A percentile compares a stretch with the other conserved stretches of the same genome.
phyloP scores from a whole-genome alignment of 2,113 vertebrate species.

The Jacana jacana region DNA sequence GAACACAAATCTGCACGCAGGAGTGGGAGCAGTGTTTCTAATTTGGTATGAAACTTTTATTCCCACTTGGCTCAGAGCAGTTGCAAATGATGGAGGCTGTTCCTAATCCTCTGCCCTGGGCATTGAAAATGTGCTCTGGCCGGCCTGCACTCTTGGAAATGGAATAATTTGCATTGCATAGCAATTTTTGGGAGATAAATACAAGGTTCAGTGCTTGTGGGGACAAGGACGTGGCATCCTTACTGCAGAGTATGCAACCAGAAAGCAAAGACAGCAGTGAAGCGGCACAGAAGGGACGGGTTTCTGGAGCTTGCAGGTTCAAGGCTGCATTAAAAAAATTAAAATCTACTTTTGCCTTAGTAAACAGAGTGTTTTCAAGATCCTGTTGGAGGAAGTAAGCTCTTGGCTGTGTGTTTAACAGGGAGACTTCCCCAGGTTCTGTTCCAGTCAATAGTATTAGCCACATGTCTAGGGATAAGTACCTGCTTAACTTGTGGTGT shows the following conservation, averaged over 20 bases:
- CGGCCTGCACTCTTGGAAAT: background rate
- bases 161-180: constrained; percentile 25
- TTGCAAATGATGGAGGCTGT: background rate
- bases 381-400: background rate
- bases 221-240: constrained; percentile 37
- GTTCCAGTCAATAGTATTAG: background rate
- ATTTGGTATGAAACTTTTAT: constrained; percentile 4
- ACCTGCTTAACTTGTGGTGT: background rate
- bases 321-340: background rate
- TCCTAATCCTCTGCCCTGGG: constrained; percentile 13
- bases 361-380: background rate
- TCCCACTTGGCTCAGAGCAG: background rate
- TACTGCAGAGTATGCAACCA: background rate
- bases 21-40: constrained; percentile 18
- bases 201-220: constrained; percentile 2
- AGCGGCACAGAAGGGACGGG: rapidly evolving
- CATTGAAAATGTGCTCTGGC: background rate
- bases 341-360: background rate
- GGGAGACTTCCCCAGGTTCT: background rate
- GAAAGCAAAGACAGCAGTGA: background rate
- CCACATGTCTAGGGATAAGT: background rate
- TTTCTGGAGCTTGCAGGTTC: background rate
- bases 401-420: background rate
- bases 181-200: constrained; percentile 16
- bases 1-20: constrained; percentile 1